A percentile compares a stretch with the other conserved stretches of the same genome.
Evolutionary conservation across 2,113 vertebrate species (phyloP).

Genomic region (Chaetodon trifascialis): DNA sequence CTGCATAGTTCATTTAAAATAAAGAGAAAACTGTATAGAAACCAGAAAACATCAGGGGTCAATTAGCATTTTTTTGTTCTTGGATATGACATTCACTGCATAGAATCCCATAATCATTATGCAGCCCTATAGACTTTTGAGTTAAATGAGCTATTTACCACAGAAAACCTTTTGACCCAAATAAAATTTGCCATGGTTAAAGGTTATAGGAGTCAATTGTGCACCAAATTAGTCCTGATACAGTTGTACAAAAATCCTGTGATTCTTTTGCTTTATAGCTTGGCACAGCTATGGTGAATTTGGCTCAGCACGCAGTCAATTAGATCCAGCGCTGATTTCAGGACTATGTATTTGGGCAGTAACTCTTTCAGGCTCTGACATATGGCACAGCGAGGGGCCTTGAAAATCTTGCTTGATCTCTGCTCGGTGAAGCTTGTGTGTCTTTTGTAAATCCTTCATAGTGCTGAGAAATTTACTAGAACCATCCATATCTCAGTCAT

Average conservation of each 20-base stretch:
- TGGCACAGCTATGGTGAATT: conserved; percentile 32
- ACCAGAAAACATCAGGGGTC: conserved; percentile 2
- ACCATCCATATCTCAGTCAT: conserved; percentile 42
- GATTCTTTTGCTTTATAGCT: conserved; percentile 37
- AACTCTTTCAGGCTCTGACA: conserved; percentile 32
- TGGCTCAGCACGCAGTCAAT: conserved; percentile 44
- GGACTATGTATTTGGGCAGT: conserved; percentile 35
- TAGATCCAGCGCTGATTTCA: conserved; percentile 42
- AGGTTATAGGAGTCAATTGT: conserved; percentile 66
- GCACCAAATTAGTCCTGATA: conserved; percentile 57
- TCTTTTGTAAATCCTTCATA: conserved; percentile 34
- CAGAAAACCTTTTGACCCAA: conserved; percentile 49
- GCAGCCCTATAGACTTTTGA: conserved; percentile 6
- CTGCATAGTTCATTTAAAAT: background rate
- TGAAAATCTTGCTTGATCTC: conserved; percentile 46
- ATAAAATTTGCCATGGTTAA: conserved; percentile 66
- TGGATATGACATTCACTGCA: background rate
- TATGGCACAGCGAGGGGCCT: conserved; percentile 35
- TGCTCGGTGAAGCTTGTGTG: conserved; percentile 15
- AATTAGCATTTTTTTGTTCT: conserved; percentile 23
- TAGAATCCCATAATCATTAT: conserved; percentile 4
- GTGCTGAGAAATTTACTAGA: conserved; percentile 33
- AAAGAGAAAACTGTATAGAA: background rate
- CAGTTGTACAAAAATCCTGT: conserved; percentile 40
- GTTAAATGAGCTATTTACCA: conserved; percentile 23